Percentiles rank a stretch among this genome's conserved stretches.
These are phyloP conservation scores for Drosophila jambulina DNA, from an alignment of 1,140 invertebrate species.

Conservation along the genomic window DNA sequence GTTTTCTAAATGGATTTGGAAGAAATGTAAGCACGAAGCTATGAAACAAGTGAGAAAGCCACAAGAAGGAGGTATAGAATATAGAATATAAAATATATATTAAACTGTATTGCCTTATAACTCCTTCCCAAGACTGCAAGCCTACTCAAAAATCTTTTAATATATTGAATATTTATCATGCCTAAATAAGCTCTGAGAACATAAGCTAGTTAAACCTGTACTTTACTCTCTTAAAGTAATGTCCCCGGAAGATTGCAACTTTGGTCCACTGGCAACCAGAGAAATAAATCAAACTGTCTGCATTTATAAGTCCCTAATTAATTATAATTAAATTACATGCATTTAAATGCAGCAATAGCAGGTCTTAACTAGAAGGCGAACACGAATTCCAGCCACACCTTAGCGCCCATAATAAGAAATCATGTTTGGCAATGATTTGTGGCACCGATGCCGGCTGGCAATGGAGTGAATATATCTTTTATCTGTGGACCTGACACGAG, in stretches of 20 bases:
- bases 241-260: neutral
- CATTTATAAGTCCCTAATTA: constrained; percentile 29
- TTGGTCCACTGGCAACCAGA: neutral
- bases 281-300: constrained; percentile 36
- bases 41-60: neutral
- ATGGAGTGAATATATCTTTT: constrained; percentile 33
- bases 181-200: too few relatives aligned
- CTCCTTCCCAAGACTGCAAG: neutral
- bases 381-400: constrained; percentile 62
- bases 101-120: neutral
- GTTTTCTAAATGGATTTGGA: constrained; percentile 12
- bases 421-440: constrained; percentile 79
- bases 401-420: constrained; percentile 64
- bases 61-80: neutral
- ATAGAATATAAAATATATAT: neutral
- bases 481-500: constrained; percentile 68
- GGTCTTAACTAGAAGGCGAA: constrained; percentile 39
- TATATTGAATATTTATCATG: too few relatives aligned
- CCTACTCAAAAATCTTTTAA: too few relatives aligned
- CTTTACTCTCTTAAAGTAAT: neutral
- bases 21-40: neutral
- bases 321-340: constrained; percentile 61
- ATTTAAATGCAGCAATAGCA: constrained; percentile 43
- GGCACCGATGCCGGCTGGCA: constrained; percentile 41
- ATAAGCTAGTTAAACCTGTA: neutral